A percentile compares a stretch with the other conserved stretches of the same genome.
phyloP scores from a whole-genome alignment of 2,888 invertebrate genomes.

The Scaptomyza flava region DNA sequence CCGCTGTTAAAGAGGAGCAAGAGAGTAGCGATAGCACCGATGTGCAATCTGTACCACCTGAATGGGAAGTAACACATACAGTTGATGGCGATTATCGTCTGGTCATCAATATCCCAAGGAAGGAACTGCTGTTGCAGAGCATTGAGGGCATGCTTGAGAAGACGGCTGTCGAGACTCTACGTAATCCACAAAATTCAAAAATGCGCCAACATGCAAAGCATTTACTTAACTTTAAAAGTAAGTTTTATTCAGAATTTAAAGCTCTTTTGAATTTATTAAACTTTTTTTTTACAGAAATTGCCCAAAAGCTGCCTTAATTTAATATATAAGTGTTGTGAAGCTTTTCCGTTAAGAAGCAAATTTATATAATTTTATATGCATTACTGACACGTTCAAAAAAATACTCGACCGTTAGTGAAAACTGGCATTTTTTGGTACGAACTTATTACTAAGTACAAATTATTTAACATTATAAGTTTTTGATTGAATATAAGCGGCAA shows the following conservation, averaged over 20 bases:
- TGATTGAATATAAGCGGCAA: neutral
- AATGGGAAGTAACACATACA: constrained; percentile 57
- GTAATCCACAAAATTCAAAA: constrained; percentile 40
- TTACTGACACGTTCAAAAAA: neutral
- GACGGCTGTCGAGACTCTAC: constrained; percentile 47
- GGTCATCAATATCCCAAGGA: constrained; percentile 49
- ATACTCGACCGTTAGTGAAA: neutral
- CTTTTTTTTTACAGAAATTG: constrained; percentile 47
- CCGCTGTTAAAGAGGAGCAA: constrained; percentile 54
- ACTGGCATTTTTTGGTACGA: neutral
- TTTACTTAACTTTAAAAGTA: constrained; percentile 60
- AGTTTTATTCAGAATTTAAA: neutral
- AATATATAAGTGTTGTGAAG: neutral
- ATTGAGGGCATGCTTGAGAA: constrained; percentile 67
- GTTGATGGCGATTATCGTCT: constrained; percentile 57
- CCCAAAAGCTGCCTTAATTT: constrained; percentile 47
- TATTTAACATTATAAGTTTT: neutral
- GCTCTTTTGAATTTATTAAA: neutral
- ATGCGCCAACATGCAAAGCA: constrained; percentile 51
- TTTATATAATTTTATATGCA: neutral
- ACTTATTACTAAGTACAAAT: constrained; percentile 3
- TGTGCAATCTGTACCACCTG: constrained; percentile 17
- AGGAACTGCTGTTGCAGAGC: constrained; percentile 55
- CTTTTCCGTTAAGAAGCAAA: neutral
- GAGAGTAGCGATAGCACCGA: constrained; percentile 55